A percentile compares a stretch with the other conserved stretches of the same genome.
phyloP scores from a whole-genome alignment of 2,888 invertebrate genomes.

The Nymphalis polychloros region DNA sequence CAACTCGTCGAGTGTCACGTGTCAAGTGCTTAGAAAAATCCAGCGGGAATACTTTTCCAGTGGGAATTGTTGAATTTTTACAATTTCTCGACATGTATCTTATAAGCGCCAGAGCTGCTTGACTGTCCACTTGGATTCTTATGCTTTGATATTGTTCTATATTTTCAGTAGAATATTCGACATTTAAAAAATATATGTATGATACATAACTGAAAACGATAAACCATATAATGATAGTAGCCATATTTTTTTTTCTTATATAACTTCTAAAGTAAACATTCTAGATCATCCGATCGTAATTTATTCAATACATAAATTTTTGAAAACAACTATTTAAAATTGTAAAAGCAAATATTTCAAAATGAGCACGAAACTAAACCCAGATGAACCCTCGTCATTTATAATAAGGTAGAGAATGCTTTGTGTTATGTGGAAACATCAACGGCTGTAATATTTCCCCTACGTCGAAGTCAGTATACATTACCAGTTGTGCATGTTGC shows the following conservation, averaged over 20 bases:
- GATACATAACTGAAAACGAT: not conserved
- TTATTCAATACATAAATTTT: too few relatives aligned
- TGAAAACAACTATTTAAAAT: too few relatives aligned
- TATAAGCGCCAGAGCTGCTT: not conserved
- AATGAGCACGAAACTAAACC: conserved; percentile 7
- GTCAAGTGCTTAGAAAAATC: conserved; percentile 33
- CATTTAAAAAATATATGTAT: not conserved
- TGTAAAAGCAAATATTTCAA: too few relatives aligned
- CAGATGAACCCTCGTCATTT: conserved; percentile 15
- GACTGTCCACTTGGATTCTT: conserved; percentile 14
- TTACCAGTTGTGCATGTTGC: conserved; percentile 30
- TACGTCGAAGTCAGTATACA: conserved; percentile 30
- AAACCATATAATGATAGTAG: too few relatives aligned
- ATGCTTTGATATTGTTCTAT: not conserved
- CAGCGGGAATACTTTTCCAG: conserved; percentile 25
- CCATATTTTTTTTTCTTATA: too few relatives aligned
- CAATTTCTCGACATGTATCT: conserved; percentile 19
- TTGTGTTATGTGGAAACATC: conserved; percentile 12
- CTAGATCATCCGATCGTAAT: too few relatives aligned
- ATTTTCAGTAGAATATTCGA: not conserved
- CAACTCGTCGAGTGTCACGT: conserved; percentile 34
- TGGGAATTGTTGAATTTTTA: conserved; percentile 20
- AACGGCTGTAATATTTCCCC: conserved; percentile 22
- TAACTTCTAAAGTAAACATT: too few relatives aligned
- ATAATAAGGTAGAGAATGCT: conserved; percentile 23